Evolutionary conservation across 1,140 invertebrate genomes (phyloP), one percentile per base, ranked within the genome.

Genomic region (Drosophila biarmipes): DNA sequence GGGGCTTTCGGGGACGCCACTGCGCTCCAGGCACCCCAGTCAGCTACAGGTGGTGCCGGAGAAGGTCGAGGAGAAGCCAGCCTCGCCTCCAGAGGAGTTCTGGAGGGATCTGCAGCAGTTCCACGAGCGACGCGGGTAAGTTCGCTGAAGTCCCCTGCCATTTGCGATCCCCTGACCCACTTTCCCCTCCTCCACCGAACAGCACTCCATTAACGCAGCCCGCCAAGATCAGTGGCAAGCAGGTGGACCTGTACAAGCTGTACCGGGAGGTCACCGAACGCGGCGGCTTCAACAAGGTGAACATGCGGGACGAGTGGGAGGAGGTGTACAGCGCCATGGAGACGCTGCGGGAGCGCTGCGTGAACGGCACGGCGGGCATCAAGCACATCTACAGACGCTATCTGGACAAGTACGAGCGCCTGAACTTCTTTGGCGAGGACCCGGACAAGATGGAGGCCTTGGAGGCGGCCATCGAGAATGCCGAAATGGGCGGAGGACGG

Each of bases 261-360:
- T 98, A 98, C 92, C 95, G 95, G 72, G 94, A 98, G 81, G 97
- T 98, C n/a, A 98, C 96, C 67, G 95, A 95, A 53, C 94, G 96
- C 86, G 98, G 98, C 82, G 98, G 98, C 90, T 97, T 98, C 94
- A 95, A 97, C 80, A 98, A 97, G 95, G 97, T 98, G 92, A 94
- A 94, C 57, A 80, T 84, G 79, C 95, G 96, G 80, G 96, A 97
- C 80, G 95, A 96, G 51, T 98, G 97, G 97, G 95, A 96, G 56
- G 94, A 95, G 54, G 94, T 98, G 61, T 94, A 96, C 78, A 94
- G 96, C 63, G 94, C 96, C 57, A 94, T 98, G 91, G 94, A 95
- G 67, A 85, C 85, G 29, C 91, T 98, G 19, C 96, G 97, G 21
- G 94, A 94, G 82, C 95, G 95, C 62, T 98, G 97, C 92, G 95